phyloP scores from a whole-genome alignment of 2,113 vertebrate species.

The Glaucidium brasilianum region DNA sequence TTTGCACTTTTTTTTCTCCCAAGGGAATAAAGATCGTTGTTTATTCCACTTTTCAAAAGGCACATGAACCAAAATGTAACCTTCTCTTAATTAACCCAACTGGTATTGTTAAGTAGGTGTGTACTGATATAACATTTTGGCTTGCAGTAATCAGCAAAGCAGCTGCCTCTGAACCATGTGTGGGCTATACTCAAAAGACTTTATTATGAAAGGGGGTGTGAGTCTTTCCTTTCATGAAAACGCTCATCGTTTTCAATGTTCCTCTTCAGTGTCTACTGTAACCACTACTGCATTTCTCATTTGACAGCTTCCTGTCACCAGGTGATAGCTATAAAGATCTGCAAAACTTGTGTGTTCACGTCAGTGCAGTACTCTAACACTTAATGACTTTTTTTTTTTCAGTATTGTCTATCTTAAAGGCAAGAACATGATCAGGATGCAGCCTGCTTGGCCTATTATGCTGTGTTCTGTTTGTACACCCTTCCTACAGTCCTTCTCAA shows the following conservation, averaged over 20 bases:
- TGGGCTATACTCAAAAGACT: not conserved
- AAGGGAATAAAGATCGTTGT: conserved; percentile 1
- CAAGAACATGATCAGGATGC: not conserved
- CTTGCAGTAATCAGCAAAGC: not conserved
- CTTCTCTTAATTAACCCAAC: not conserved
- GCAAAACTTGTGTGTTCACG: not conserved
- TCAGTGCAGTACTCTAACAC: not conserved
- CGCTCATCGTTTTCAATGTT: not conserved
- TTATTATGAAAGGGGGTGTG: not conserved
- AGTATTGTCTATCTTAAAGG: not conserved
- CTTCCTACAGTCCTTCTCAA: not conserved
- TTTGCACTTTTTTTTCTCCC: not conserved
- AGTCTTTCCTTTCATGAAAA: not conserved
- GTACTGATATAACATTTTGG: not conserved
- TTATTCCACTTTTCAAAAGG: conserved; percentile 45
- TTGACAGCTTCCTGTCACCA: not conserved
- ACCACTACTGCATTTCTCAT: not conserved
- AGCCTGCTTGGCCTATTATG: not conserved
- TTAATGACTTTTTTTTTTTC: not conserved
- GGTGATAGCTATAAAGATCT: not conserved
- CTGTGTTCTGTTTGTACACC: not conserved
- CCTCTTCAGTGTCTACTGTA: not conserved
- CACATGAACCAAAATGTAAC: not conserved
- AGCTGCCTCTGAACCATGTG: not conserved
- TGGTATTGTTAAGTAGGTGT: not conserved